Evolutionary conservation across 2,113 vertebrate species (phyloP).

Genomic region (Myodes glareolus): DNA sequence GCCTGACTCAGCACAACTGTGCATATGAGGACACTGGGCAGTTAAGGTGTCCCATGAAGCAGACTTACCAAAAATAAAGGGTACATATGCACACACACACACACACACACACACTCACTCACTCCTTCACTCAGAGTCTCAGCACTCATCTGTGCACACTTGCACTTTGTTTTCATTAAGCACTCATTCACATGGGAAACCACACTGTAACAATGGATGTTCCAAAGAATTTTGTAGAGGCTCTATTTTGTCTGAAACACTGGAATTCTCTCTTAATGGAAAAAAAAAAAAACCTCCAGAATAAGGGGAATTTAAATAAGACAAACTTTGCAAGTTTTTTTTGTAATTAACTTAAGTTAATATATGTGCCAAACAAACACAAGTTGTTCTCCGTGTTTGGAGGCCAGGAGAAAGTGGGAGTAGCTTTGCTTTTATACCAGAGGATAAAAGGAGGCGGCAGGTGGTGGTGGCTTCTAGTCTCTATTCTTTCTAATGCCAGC

Average conservation of each 20-base stretch:
- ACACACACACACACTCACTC: not conserved
- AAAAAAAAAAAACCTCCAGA: not conserved
- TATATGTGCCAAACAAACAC: not conserved
- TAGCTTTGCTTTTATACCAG: not conserved
- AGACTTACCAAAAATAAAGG: not conserved
- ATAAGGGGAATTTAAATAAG: not conserved
- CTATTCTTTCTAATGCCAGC: not conserved
- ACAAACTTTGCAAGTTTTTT: not conserved
- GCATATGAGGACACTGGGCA: not conserved
- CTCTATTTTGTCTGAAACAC: conserved; percentile 30
- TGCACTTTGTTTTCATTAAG: not conserved
- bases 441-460: not conserved
- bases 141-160: not conserved
- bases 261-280: conserved; percentile 35
- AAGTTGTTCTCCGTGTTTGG: not conserved
- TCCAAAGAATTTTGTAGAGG: not conserved
- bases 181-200: not conserved
- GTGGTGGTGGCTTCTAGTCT: not conserved
- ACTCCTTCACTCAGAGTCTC: not conserved
- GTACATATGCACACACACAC: too few relatives aligned
- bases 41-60: not conserved
- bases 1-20: not conserved
- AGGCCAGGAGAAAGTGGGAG: not conserved
- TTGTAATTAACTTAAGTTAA: not conserved
- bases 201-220: conserved; percentile 13